Base-by-base conservation (phyloP, 2,113 vertebrate species). In the Philantomba maxwellii region DNA sequence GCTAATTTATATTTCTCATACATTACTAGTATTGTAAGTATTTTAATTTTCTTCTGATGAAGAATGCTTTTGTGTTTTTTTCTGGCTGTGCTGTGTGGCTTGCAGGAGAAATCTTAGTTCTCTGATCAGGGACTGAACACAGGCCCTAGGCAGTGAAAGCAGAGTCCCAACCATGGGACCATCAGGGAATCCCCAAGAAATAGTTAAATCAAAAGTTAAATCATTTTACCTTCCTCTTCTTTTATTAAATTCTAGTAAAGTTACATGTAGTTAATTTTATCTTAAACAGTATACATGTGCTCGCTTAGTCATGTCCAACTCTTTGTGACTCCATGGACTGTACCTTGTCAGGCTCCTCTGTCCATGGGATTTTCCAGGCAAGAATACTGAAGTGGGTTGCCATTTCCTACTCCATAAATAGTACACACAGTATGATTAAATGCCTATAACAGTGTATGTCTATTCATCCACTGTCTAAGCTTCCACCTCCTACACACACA, bases 201-300 rank as follows among this genome's bases (percentile, higher is more conserved):
- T 10, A 51, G 89, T 77, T 51, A 70, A 89, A 30, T 49, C 75
- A 39, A 78, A 89, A 73, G 25, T 19, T 53, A 53, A 53, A 53
- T 53, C 77, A 89, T 33, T 89, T 75, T 70, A 58, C 43, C 55
- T 90, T 93, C 87, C 33, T 85, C 93, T 85, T 82, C 77, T 66
- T 87, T 66, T 64, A 90, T 70, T 58, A 70, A 53, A 30, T 86
- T 81, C 49, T 87, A 96, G 43, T 90, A 91, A 94, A 93, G 49
- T 73, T 73, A 81, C 92, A 60, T 13, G 14, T 26, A 86, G 21
- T 4, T 66, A 21, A 86, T 58, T 86, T 82, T 82, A 23, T 70
- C 62, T 93, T 70, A 86, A 84, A 78, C 26, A 88, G 13, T 30
- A 64, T 53, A 6, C 21, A 7, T 73, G 36, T 73, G 70, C 70